Conservation (phyloP, 1,140 invertebrate species). For the Lanistes nyassanus region DNA sequence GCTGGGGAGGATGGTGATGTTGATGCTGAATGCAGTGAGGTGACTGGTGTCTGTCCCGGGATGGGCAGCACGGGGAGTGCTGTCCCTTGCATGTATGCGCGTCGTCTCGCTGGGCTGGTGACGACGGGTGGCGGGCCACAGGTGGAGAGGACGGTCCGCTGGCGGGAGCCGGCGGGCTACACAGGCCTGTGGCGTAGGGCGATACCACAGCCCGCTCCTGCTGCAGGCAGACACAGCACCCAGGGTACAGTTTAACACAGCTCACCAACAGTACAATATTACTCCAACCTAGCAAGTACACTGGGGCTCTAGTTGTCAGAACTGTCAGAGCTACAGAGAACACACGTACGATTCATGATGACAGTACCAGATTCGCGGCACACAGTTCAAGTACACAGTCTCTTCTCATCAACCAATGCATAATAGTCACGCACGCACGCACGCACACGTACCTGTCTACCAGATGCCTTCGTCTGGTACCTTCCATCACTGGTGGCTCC, state of each 20-base stretch:
- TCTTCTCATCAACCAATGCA: background rate
- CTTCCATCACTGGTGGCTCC: conserved; percentile 2
- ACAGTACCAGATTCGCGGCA: background rate
- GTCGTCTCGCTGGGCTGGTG: no score
- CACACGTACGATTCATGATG: background rate
- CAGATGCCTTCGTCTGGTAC: background rate
- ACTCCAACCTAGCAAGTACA: no score
- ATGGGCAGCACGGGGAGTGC: no score
- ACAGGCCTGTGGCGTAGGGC: conserved; percentile 24
- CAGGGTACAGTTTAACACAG: background rate
- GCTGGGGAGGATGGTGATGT: background rate
- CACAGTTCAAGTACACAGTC: background rate
- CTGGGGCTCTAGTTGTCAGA: no score
- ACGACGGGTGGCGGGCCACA: background rate
- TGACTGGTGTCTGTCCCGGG: no score
- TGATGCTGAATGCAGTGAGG: background rate
- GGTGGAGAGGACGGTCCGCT: background rate
- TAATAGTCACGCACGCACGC: background rate
- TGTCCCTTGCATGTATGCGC: no score
- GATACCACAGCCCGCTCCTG: conserved; percentile 15
- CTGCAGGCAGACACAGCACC: background rate
- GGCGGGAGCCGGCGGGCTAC: background rate
- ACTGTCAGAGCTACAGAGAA: background rate
- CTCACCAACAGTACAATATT: no score
- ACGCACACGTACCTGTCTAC: background rate